A percentile compares a stretch with the other conserved stretches of the same genome.
These are phyloP conservation scores for Lochmaea crataegi DNA, from an alignment of 2,888 invertebrate genomes.

Conservation along the genomic window DNA sequence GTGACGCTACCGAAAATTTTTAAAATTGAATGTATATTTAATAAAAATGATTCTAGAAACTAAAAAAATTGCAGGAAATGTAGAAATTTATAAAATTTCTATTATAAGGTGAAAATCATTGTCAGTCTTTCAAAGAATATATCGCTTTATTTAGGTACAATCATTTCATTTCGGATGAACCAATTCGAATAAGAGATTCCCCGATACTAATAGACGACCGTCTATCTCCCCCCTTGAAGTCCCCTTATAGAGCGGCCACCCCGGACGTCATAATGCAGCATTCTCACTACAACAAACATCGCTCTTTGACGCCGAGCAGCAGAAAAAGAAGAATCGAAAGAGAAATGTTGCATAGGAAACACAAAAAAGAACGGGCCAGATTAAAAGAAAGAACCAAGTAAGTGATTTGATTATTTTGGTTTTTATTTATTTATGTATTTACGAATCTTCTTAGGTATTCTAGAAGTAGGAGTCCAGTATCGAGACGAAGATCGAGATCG, in stretches of 20 bases:
- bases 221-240: conserved; percentile 54
- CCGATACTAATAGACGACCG: conserved; percentile 56
- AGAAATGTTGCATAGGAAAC: conserved; percentile 64
- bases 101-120: too few species aligned
- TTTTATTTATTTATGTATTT: neutral
- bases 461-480: conserved; percentile 71
- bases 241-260: conserved; percentile 61
- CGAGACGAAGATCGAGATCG: conserved; percentile 70
- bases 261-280: conserved; percentile 56
- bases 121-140: too few species aligned
- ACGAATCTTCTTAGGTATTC: conserved; percentile 57
- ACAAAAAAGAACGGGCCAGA: conserved; percentile 65
- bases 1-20: too few species aligned
- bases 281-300: conserved; percentile 53
- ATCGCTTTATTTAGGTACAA: conserved; percentile 32
- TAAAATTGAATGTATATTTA: too few species aligned
- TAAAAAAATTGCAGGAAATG: too few species aligned
- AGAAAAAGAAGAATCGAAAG: conserved; percentile 61
- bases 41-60: too few species aligned
- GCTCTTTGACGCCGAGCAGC: conserved; percentile 59
- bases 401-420: neutral
- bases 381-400: conserved; percentile 62
- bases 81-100: too few species aligned
- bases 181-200: conserved; percentile 51
- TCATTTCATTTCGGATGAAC: conserved; percentile 41